phyloP scores from a whole-genome alignment of 2,113 vertebrate genomes.

The Chlamydotis undulata region DNA sequence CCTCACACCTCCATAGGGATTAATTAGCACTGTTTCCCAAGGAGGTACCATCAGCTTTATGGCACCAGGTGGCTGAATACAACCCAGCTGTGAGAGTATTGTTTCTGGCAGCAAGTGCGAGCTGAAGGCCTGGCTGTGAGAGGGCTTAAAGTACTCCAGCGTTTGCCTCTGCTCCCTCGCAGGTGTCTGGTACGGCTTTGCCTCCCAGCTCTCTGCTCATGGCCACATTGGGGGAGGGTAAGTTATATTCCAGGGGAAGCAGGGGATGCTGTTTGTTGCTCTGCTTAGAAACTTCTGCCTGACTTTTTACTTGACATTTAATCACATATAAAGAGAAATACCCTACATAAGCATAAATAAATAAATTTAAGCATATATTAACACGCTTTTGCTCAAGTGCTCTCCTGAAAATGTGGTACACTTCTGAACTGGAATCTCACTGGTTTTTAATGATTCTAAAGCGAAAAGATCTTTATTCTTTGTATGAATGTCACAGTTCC shows the following conservation, averaged over 20 bases:
- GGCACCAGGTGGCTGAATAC: neutral
- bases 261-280: neutral
- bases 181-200: neutral
- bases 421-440: neutral
- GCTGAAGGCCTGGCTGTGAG: neutral
- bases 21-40: neutral
- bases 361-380: neutral
- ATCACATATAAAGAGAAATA: neutral
- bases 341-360: neutral
- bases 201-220: neutral
- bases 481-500: neutral
- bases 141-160: neutral
- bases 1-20: neutral
- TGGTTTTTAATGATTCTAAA: neutral
- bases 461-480: neutral
- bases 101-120: neutral
- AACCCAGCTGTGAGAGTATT: neutral
- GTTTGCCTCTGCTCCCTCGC: neutral
- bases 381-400: neutral
- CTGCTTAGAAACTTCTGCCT: neutral
- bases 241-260: neutral
- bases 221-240: fast-evolving
- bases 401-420: neutral
- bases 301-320: neutral
- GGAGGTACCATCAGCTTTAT: neutral